A percentile compares a stretch with the other conserved stretches of the same genome.
Conservation (phyloP, 1,140 invertebrate species). For the Cryptotermes secundus region DNA sequence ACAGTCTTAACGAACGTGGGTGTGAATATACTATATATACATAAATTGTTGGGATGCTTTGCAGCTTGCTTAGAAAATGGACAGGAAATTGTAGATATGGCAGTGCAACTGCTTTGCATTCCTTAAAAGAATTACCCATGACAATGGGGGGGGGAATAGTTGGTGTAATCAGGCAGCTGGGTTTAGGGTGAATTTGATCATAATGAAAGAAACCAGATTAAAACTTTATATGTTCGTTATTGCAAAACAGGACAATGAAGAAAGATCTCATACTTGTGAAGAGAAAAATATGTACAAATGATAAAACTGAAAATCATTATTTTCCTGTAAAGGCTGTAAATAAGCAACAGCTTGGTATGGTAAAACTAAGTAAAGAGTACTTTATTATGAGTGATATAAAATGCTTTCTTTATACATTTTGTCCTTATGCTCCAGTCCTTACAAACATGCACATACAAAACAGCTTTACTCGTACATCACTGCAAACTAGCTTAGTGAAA, state of each 20-base stretch:
- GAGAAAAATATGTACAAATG: slow-evolving; percentile 31
- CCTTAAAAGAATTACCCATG: slow-evolving; percentile 25
- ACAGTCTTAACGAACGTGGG: background rate
- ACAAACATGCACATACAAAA: too few species aligned
- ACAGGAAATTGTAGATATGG: slow-evolving; percentile 17
- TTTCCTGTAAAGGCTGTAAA: slow-evolving; percentile 30
- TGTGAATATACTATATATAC: background rate
- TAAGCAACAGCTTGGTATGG: slow-evolving; percentile 28
- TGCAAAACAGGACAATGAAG: slow-evolving; percentile 27
- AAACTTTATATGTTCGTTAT: background rate
- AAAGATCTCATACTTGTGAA: slow-evolving; percentile 33
- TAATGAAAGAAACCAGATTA: slow-evolving; percentile 13
- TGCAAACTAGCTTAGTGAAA: too few species aligned
- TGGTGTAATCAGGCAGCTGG: slow-evolving; percentile 26
- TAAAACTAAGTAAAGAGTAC: slow-evolving; percentile 23
- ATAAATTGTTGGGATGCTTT: slow-evolving; percentile 23
- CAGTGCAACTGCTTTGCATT: slow-evolving; percentile 13
- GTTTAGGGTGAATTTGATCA: slow-evolving; percentile 17
- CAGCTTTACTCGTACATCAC: too few species aligned
- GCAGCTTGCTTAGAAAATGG: slow-evolving; percentile 25
- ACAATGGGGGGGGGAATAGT: slow-evolving; percentile 20
- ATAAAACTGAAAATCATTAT: slow-evolving; percentile 31
- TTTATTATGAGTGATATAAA: slow-evolving; percentile 10
- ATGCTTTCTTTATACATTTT: background rate
- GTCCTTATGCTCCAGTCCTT: too few species aligned